These are phyloP conservation scores for Sciaenops ocellatus DNA, from an alignment of 2,797 vertebrate species.

Conservation along the genomic window DNA sequence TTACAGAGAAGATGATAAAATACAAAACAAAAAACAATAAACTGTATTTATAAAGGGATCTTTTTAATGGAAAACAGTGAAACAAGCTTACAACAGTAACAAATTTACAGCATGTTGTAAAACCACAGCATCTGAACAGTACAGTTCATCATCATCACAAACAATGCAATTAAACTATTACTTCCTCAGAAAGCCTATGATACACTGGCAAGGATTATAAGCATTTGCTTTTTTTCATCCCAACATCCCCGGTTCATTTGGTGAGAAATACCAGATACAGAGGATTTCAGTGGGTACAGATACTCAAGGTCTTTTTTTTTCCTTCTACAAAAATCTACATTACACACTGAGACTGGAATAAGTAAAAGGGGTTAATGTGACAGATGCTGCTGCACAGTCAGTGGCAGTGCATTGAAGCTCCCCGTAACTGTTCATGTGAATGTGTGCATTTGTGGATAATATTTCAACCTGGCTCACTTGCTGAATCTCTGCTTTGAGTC, in stretches of 20 bases:
- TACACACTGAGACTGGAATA: slow-evolving; percentile 34
- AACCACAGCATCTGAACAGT: slow-evolving; percentile 54
- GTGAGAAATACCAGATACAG: slow-evolving; percentile 76
- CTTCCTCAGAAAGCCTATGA: slow-evolving; percentile 56
- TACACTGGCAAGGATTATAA: slow-evolving; percentile 72
- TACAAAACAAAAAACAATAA: slow-evolving; percentile 24
- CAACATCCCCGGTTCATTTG: slow-evolving; percentile 29
- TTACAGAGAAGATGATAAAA: slow-evolving; percentile 19
- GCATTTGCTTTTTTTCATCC: slow-evolving; percentile 66
- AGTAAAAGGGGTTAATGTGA: slow-evolving; percentile 70
- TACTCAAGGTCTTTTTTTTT: not conserved
- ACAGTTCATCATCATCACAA: slow-evolving; percentile 66
- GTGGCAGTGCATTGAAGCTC: slow-evolving; percentile 48
- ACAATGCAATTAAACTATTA: slow-evolving; percentile 75
- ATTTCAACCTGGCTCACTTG: slow-evolving; percentile 78
- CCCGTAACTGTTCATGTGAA: slow-evolving; percentile 58
- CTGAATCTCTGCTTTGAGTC: slow-evolving; percentile 77
- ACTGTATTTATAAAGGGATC: slow-evolving; percentile 36
- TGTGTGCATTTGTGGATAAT: slow-evolving; percentile 79
- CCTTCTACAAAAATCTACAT: slow-evolving; percentile 3
- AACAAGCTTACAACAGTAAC: slow-evolving; percentile 34
- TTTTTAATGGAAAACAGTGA: slow-evolving; percentile 41
- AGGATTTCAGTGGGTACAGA: slow-evolving; percentile 47
- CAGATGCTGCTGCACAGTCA: slow-evolving; percentile 64
- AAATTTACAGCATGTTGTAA: slow-evolving; percentile 57